Conservation (phyloP, 2,888 invertebrate species). For the Kryphioiulus occultus region DNA sequence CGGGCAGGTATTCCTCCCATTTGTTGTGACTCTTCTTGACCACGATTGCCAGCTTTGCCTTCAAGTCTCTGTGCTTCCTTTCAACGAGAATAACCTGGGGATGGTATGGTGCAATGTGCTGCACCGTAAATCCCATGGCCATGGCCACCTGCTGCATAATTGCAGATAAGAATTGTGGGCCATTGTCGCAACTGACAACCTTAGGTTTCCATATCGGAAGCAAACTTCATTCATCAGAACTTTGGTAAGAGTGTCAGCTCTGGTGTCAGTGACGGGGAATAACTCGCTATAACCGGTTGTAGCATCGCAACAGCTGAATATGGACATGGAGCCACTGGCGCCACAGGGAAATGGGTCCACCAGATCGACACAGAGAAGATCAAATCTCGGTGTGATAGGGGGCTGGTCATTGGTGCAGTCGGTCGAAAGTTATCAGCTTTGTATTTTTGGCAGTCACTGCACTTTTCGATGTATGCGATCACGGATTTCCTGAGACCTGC, state of each 20-base stretch:
- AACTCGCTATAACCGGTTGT: background rate
- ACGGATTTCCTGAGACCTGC: background rate
- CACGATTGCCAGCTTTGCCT: background rate
- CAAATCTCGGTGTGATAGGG: background rate
- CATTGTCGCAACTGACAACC: background rate
- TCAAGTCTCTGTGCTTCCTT: background rate
- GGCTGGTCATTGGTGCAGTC: background rate
- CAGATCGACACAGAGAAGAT: background rate
- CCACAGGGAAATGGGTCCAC: background rate
- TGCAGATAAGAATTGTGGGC: background rate
- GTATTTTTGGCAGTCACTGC: too few relatives aligned
- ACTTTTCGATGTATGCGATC: too few relatives aligned
- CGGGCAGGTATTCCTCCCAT: background rate
- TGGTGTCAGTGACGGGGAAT: background rate
- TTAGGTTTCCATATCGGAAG: background rate
- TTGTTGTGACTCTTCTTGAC: too few relatives aligned
- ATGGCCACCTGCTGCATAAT: background rate
- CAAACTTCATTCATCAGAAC: background rate
- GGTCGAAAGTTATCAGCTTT: too few relatives aligned
- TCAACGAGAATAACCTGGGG: background rate
- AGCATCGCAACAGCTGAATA: background rate
- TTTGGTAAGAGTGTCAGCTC: background rate
- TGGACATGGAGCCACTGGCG: background rate
- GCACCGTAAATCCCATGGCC: background rate
- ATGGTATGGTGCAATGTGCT: background rate